A percentile compares a stretch with the other conserved stretches of the same genome.
These are phyloP conservation scores for Drosophila dunni DNA, from an alignment of 1,140 invertebrate genomes.

Conservation along the genomic window DNA sequence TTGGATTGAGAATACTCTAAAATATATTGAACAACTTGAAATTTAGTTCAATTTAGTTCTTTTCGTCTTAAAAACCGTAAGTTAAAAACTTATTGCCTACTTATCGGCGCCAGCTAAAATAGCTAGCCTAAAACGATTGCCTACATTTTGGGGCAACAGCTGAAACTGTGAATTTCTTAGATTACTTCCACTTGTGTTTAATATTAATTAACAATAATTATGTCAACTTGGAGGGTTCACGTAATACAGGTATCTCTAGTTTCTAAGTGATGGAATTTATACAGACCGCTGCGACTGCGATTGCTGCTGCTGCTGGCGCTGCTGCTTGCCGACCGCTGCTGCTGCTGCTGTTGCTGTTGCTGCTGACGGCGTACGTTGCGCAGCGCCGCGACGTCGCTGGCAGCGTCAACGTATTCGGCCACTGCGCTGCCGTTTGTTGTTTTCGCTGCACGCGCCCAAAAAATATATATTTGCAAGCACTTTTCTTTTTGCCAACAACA, in stretches of 20 bases:
- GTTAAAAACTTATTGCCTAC: too few relatives aligned
- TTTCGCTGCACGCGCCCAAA: constrained; percentile 31
- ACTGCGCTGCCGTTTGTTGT: constrained; percentile 46
- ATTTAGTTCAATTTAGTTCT: too few relatives aligned
- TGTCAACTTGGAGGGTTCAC: too few relatives aligned
- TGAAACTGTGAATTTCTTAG: neutral
- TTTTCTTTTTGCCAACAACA: neutral
- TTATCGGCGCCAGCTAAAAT: neutral
- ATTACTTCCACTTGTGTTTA: neutral
- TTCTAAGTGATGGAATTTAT: constrained; percentile 14
- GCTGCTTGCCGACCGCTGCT: constrained; percentile 53
- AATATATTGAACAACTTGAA: too few relatives aligned
- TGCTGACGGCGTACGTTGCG: constrained; percentile 23
- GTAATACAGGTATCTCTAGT: neutral
- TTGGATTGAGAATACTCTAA: too few relatives aligned
- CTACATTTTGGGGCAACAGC: constrained; percentile 12
- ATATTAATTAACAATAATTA: too few relatives aligned
- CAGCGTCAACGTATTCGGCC: constrained; percentile 45
- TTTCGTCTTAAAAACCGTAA: too few relatives aligned
- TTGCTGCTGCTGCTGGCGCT: constrained; percentile 75
- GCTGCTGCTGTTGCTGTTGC: constrained; percentile 32
- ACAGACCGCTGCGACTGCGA: constrained; percentile 71
- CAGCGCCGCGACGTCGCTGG: constrained; percentile 38
- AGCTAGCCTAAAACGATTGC: neutral
- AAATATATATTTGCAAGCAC: constrained; percentile 25